Percentiles rank a stretch among this genome's conserved stretches.
phyloP scores from a whole-genome alignment of 2,113 vertebrate species.

The Anoura caudifer region DNA sequence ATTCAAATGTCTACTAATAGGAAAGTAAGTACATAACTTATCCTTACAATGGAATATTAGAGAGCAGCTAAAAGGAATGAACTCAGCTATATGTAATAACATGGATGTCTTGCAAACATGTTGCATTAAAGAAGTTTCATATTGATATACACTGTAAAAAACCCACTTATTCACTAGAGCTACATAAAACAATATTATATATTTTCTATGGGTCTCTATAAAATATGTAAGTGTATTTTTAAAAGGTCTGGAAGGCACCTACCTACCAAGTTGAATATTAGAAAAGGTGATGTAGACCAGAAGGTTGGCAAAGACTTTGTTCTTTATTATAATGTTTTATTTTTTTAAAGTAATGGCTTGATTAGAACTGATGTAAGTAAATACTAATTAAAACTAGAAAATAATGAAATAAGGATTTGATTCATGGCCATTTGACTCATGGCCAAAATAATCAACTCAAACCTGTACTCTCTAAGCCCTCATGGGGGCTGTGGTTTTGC shows the following conservation, averaged over 20 bases:
- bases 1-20: neutral
- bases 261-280: neutral
- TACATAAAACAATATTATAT: neutral
- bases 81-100: neutral
- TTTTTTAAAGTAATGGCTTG: neutral
- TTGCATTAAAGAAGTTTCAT: neutral
- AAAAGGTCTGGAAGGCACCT: neutral
- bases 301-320: neutral
- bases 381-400: neutral
- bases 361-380: neutral
- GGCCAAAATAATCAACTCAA: neutral
- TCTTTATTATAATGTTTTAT: too few relatives aligned
- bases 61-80: neutral
- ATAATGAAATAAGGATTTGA: neutral
- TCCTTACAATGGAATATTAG: neutral
- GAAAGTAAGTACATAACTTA: neutral
- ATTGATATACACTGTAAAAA: neutral
- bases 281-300: neutral
- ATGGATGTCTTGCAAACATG: neutral
- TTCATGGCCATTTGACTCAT: neutral
- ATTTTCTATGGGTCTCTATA: neutral
- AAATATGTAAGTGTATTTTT: neutral
- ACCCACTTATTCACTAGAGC: neutral
- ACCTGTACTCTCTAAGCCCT: neutral
- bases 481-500: neutral